Evolutionary conservation across 2,797 vertebrate species (phyloP).

Genomic region (Delichon dasypus): DNA sequence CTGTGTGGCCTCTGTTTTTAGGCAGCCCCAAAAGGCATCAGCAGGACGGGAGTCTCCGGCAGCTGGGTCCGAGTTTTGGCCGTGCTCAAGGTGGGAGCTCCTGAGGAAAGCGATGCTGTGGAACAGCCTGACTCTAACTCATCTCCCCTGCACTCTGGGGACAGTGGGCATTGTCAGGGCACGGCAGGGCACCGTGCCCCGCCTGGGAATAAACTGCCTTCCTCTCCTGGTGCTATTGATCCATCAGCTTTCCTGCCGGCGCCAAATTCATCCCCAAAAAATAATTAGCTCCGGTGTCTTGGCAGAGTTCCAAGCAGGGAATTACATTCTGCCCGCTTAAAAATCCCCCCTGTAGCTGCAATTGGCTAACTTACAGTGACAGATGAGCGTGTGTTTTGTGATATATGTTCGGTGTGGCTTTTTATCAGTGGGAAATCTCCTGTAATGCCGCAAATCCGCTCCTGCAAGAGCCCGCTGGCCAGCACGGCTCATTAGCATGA

Average conservation of each 20-base stretch:
- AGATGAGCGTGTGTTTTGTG: constrained; percentile 28
- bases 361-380: constrained; percentile 26
- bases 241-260: background rate
- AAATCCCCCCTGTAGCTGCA: constrained; percentile 23
- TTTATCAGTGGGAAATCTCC: constrained; percentile 1
- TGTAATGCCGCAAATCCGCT: background rate
- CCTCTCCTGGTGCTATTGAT: constrained; percentile 9
- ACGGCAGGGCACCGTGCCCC: background rate
- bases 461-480: background rate
- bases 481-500: background rate
- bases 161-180: background rate
- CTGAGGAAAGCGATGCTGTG: fast-evolving
- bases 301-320: constrained; percentile 42
- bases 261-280: constrained; percentile 37
- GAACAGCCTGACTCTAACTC: background rate
- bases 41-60: background rate
- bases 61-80: background rate
- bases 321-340: constrained; percentile 44
- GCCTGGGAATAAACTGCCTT: background rate
- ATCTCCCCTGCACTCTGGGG: background rate
- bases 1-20: background rate
- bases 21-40: background rate
- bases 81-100: background rate
- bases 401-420: background rate
- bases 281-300: constrained; percentile 45